Evolutionary conservation across 2,113 vertebrate genomes (phyloP), one percentile per base, ranked within the genome.

Genomic region (Chaetorhynchus papuensis): DNA sequence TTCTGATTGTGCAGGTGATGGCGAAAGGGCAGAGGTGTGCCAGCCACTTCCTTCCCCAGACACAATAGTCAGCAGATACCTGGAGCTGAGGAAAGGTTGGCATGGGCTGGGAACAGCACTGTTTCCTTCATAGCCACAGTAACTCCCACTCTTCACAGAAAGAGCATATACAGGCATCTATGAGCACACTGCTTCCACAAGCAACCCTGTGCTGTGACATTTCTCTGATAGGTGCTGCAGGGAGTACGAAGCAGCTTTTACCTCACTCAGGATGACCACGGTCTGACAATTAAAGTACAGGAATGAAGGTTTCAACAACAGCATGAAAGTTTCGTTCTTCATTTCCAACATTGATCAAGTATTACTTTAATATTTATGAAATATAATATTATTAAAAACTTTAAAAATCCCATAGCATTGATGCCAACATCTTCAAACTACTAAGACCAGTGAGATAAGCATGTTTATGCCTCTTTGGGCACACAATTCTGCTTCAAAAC

Each of bases 321-420:
- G 13, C 10, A 21, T n/a, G 45, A 68, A 82, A 41, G 16, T 45
- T 86, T 66, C 50, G 65, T 33, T 30, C 6, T 61, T 76, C 1
- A 27, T 83, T 92, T 83, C 39, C 13, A 66, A 31, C 2, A 20
- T 3, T 70, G 7, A 22, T 39, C 10, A 86, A 57, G 2, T 45
- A 53, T 49, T 64, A 31, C 52, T 82, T 68, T 37, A 52, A 27
- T 15, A 57, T 65, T 87, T 52, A 53, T 41, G 13, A 63, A 39
- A 52, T 49, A 41, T 0, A 35, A 21, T 35, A 39, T 11, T 52
- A 33, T 41, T 56, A 14, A 72, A 69, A 22, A 15, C 17, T 77
- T 79, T 19, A 17, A 49, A 91, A 47, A n/a, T 0, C 1, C 12
- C 10, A 3, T 14, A 37, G 2, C 11, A 15, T 12, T 59, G 8